Evolutionary conservation across 2,888 invertebrate species (phyloP), one percentile per base, ranked within the genome.

Genomic region (Amitus sp.): DNA sequence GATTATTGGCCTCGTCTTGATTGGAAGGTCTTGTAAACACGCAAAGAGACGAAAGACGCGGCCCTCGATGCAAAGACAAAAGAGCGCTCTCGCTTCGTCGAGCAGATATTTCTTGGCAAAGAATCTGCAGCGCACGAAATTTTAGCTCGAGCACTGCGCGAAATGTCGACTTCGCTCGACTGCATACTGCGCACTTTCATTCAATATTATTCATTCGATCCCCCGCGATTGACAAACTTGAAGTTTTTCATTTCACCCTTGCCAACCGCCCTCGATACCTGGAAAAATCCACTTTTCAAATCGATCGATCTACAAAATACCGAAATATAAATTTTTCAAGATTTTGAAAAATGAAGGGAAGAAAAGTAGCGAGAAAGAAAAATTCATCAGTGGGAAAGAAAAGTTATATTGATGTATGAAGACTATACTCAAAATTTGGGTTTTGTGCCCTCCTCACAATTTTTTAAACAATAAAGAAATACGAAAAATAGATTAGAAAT

Each of bases 11-110:
- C 53, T 37, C 12, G 28, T 34, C 46, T 33, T 46, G 52, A 64
- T 64, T 51, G 57, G 17, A 48, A 43, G 19, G 10, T 15, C 3
- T 40, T 7, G 43, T 34, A 42, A 30, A 48, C 20, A 30, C 27
- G n/a, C n/a, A 34, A 33, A 43, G 39, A 19, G 2, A 2, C 23
- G 27, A 23, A 13, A 39, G 10, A 34, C 42, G 10, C 42, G n/a
- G 51, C 52, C 54, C 30, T 62, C 65, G 65, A 65, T 59, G 65
- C 50, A 57, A 66, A 66, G 66, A 66, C 66, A 66, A 66, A 63
- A 62, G 66, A 55, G 45, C 58, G 52, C 28, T 52, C 57, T 63
- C 62, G 58, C 57, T 57, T 56, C 55, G 48, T 34, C 65, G 40
- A 59, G 65, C 56, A 52, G 53, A 61, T 65, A 54, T 65, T 53